phyloP scores from a whole-genome alignment of 2,888 invertebrate genomes.

The Macrophya alboannulata region DNA sequence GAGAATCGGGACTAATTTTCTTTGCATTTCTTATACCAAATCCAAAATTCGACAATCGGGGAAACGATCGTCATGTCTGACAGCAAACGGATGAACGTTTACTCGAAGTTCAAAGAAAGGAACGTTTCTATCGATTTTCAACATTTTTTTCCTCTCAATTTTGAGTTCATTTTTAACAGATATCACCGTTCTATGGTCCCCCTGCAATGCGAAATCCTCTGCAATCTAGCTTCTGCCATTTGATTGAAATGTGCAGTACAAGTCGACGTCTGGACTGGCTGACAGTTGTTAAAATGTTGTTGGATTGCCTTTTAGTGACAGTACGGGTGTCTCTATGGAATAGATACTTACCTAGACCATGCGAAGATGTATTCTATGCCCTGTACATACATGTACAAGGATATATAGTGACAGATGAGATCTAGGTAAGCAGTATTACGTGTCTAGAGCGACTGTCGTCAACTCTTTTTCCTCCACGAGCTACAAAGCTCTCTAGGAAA shows the following conservation, averaged over 20 bases:
- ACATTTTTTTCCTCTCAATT: not conserved
- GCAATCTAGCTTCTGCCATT: not conserved
- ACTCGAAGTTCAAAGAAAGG: not conserved
- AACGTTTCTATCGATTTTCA: not conserved
- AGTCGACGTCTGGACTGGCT: not conserved
- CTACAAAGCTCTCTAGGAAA: conserved; percentile 26
- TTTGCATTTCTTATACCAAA: not conserved
- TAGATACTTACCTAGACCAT: conserved; percentile 5
- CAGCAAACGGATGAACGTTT: too few species aligned
- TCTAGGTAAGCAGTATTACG: conserved; percentile 32
- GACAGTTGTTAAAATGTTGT: conserved; percentile 39
- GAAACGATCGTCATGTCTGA: not conserved
- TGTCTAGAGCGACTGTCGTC: conserved; percentile 29
- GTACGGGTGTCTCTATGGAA: not conserved
- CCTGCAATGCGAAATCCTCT: not conserved
- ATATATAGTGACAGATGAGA: conserved; percentile 26
- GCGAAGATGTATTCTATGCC: not conserved
- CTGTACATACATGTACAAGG: not conserved
- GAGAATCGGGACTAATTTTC: not conserved
- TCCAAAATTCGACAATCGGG: not conserved
- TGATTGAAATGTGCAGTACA: not conserved
- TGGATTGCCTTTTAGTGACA: conserved; percentile 17
- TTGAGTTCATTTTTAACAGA: not conserved
- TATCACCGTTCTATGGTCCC: not conserved
- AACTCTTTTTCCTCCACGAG: conserved; percentile 1